Percentiles rank a stretch among this genome's conserved stretches.
These are phyloP conservation scores for Crypturellus tataupa DNA, from an alignment of 2,797 vertebrate species.

Conservation along the genomic window DNA sequence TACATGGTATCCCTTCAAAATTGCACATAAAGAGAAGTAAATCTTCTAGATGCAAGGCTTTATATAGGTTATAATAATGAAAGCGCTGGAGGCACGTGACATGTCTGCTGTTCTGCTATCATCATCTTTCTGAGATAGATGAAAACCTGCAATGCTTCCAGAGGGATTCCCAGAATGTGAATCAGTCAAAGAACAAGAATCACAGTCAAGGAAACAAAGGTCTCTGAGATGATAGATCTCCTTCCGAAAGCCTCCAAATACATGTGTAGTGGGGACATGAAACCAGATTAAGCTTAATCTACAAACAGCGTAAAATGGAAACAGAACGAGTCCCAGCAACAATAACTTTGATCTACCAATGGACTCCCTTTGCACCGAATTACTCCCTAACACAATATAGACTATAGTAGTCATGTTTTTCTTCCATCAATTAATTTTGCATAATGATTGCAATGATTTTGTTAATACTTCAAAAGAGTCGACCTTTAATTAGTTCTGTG, in stretches of 20 bases:
- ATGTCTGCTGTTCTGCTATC: not conserved
- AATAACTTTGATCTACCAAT: not conserved
- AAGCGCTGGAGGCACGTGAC: not conserved
- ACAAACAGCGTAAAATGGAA: not conserved
- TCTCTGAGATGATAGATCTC: not conserved
- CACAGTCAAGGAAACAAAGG: not conserved
- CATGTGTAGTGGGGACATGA: not conserved
- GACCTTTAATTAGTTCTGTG: not conserved
- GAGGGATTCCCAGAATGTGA: not conserved
- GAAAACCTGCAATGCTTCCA: not conserved
- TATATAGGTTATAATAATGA: not conserved
- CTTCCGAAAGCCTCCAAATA: not conserved
- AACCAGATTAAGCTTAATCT: not conserved
- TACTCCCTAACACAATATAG: not conserved
- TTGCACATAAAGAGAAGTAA: not conserved
- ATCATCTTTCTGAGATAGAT: not conserved
- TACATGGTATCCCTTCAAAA: not conserved
- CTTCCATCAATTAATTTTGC: not conserved
- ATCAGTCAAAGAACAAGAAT: not conserved
- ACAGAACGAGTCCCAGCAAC: not conserved
- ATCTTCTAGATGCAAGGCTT: not conserved
- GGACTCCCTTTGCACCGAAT: not conserved
- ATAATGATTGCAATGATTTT: not conserved
- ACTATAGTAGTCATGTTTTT: not conserved
- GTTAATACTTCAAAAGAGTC: not conserved